Base-by-base conservation (phyloP, 2,888 invertebrate species). In the Endomychus coccineus region DNA sequence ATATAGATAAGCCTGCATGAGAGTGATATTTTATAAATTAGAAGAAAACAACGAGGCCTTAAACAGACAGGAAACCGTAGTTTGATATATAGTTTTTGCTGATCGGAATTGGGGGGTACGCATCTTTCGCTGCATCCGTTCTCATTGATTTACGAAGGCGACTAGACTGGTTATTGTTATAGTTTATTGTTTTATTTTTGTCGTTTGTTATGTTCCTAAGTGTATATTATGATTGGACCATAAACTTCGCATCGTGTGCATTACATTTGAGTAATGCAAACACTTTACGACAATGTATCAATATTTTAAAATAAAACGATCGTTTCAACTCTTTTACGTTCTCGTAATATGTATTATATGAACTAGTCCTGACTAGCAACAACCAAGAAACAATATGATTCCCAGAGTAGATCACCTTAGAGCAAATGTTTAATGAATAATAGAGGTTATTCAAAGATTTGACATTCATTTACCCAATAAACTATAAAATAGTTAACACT, bases 221-320 rank as follows among this genome's bases (percentile, higher is more conserved):
- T 52, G 51, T 54, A 46, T 50, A 51, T 51, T 52, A 52, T 51
- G 56, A 54, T 51, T 52, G 52, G 52, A 47, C 48, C 52, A 50
- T 56, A 56, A 56, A 57, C 53, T 53, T 53, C 53, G 49, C 46
- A 49, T 55, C 46, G 50, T 52, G 50, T 52, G 51, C 49, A 50
- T 51, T 51, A 44, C 48, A 48, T 52, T 50, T 49, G 46, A 43
- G 49, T 50, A 49, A 52, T 53, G 49, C 43, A 50, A 48, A 44
- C 47, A 46, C 43, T 48, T 53, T 19, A 19, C 42, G 45, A 52
- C 52, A 48, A 44, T 49, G 50, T 52, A 46, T 44, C 48, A 44
- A 42, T 46, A 39, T 46, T 46, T 47, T 41, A 48, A 46, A 46
- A n/a, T n/a, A n/a, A n/a, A n/a, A n/a, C n/a, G n/a, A n/a, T n/a